Base-by-base conservation (phyloP, 2,113 vertebrate genomes). In the Oenanthe oenanthe region DNA sequence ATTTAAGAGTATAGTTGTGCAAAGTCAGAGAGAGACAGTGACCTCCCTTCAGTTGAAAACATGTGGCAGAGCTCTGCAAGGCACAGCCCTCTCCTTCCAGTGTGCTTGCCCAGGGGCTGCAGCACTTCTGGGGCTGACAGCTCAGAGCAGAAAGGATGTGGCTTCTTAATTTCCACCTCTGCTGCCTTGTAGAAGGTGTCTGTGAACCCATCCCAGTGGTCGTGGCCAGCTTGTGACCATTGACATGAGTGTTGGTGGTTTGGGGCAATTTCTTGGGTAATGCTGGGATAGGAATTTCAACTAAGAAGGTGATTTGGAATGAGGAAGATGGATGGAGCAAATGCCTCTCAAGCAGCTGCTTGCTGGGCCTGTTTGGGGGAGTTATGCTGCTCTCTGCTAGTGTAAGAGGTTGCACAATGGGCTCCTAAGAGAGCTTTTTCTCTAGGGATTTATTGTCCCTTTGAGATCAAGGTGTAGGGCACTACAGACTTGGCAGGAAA, bases 161-260 rank as follows among this genome's bases (percentile, higher is more conserved):
- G 6, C 10, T 29, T 32, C 43, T 36, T 25, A 17, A n/a, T 76
- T 67, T 56, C 17, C 47, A 50, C 31, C 34, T n/a, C 32, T 3
- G 8, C 57, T 15, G 9, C 45, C 6, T 54, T 65, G n/a, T 17
- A 53, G 21, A 17, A 17, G 5, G 21, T 88, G 40, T 3, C 25
- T 42, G 50, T 65, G 36, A 74, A 6, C 40, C 31, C 28, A 10
- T 36, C 54, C 36, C 29, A 2, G 12, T 3, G 50, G 17, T 45
- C 2, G 0, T 3, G 29, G 25, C n/a, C 58, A 43, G 47, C 72
- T 66, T 26, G 63, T 1, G 5, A 77, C 22, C 0, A 0, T 1
- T 62, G 47, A 11, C 0, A 0, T 31, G 68, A 67, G 61, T 18
- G n/a, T 20, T 61, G 60, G 38, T 19, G 19, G 70, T 88, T 74